phyloP scores from a whole-genome alignment of 92 coral and sea anemone species.

The Galaxea fascicularis region DNA sequence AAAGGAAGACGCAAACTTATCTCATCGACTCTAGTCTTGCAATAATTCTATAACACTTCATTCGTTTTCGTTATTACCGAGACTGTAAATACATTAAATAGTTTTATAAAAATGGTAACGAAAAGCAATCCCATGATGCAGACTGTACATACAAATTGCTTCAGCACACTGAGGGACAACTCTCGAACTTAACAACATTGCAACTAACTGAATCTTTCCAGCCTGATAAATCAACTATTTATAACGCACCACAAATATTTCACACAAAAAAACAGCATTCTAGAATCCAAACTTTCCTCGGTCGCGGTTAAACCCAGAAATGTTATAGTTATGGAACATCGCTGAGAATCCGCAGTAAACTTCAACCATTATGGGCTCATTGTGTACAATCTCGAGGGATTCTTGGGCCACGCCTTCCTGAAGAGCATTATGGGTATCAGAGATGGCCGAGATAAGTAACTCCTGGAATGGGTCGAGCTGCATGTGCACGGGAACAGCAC shows the following conservation, averaged over 20 bases:
- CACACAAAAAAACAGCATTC: background rate
- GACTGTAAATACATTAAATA: too few relatives aligned
- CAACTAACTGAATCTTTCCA: too few relatives aligned
- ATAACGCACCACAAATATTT: background rate
- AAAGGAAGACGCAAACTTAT: too few relatives aligned
- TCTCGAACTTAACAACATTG: too few relatives aligned
- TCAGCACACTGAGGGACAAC: too few relatives aligned
- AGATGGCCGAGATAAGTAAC: slow-evolving; percentile 66
- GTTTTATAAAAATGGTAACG: too few relatives aligned
- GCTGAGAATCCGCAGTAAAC: slow-evolving; percentile 93
- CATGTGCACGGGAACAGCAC: slow-evolving; percentile 73
- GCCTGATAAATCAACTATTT: background rate
- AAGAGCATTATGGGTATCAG: slow-evolving; percentile 73
- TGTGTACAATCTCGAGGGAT: slow-evolving; percentile 78
- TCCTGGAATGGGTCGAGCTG: slow-evolving; percentile 74
- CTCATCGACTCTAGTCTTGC: too few relatives aligned
- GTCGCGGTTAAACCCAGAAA: slow-evolving; percentile 91
- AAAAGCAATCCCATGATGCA: too few relatives aligned
- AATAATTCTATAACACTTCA: too few relatives aligned
- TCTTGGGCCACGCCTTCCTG: slow-evolving; percentile 79
- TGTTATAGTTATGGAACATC: slow-evolving; percentile 87
- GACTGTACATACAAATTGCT: too few relatives aligned
- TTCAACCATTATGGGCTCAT: slow-evolving; percentile 87
- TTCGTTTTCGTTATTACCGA: too few relatives aligned
- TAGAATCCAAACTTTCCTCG: slow-evolving; percentile 89